These are phyloP conservation scores for Amblyjoppa fuscipennis DNA, from an alignment of 2,888 invertebrate genomes.

Conservation along the genomic window DNA sequence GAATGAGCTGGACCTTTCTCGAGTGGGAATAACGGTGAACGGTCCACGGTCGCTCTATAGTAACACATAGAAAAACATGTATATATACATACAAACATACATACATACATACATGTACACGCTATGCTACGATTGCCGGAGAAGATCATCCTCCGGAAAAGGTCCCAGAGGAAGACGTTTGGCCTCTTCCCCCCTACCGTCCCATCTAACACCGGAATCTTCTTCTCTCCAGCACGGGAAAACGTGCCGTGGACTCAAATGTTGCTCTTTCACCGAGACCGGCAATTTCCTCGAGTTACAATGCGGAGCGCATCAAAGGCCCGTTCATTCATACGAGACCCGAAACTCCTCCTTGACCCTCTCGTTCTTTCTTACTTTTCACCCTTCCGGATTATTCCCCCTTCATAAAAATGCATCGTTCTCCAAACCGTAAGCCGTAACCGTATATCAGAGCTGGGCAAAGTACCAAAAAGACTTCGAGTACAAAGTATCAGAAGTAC, in stretches of 20 bases:
- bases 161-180: slow-evolving; percentile 64
- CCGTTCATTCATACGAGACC: slow-evolving; percentile 24
- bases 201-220: slow-evolving; percentile 48
- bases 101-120: not conserved
- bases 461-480: no score
- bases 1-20: slow-evolving; percentile 51
- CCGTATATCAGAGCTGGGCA: not conserved
- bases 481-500: no score
- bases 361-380: not conserved
- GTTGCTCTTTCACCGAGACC: slow-evolving; percentile 46
- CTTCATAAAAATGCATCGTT: slow-evolving; percentile 1
- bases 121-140: slow-evolving; percentile 8
- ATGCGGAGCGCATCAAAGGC: slow-evolving; percentile 44
- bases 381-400: slow-evolving; percentile 10
- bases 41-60: slow-evolving; percentile 37
- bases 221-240: slow-evolving; percentile 44
- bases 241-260: slow-evolving; percentile 62
- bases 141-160: slow-evolving; percentile 59
- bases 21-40: slow-evolving; percentile 60
- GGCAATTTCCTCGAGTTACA: slow-evolving; percentile 42
- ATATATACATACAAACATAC: not conserved
- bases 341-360: slow-evolving; percentile 8
- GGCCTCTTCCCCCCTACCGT: slow-evolving; percentile 9
- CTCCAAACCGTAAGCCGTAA: not conserved
- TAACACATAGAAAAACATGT: not conserved